phyloP scores from a whole-genome alignment of 2,797 vertebrate species.

The Halcyon chelicuti region DNA sequence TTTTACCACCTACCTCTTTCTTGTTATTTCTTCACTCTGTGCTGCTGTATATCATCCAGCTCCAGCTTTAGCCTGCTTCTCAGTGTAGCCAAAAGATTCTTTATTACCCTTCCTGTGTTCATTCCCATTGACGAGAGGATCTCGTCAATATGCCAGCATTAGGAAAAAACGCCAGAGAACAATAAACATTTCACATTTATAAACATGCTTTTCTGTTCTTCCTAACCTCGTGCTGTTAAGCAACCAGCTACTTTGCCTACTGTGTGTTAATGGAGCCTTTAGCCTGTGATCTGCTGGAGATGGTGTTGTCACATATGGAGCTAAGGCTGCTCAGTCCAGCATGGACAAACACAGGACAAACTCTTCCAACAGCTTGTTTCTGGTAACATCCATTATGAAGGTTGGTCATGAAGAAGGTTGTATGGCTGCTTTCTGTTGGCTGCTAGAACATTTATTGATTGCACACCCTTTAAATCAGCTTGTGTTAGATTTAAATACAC shows the following conservation, averaged over 20 bases:
- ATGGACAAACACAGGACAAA: background rate
- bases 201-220: background rate
- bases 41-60: background rate
- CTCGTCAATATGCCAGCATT: background rate
- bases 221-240: background rate
- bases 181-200: background rate
- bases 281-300: background rate
- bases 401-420: background rate
- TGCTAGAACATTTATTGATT: background rate
- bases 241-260: background rate
- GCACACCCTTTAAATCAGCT: background rate
- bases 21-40: background rate
- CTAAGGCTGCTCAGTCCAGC: background rate
- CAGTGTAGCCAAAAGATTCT: background rate
- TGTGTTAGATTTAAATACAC: background rate
- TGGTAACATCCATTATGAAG: background rate
- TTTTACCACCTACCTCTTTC: background rate
- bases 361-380: background rate
- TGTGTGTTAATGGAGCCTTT: background rate
- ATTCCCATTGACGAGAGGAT: background rate
- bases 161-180: background rate
- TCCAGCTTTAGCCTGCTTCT: background rate
- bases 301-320: background rate
- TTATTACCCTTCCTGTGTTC: background rate
- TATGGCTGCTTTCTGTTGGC: background rate